A percentile compares a stretch with the other conserved stretches of the same genome.
Conservation (phyloP, 2,797 vertebrate genomes). For the Lepidocolaptes lacrymiger region DNA sequence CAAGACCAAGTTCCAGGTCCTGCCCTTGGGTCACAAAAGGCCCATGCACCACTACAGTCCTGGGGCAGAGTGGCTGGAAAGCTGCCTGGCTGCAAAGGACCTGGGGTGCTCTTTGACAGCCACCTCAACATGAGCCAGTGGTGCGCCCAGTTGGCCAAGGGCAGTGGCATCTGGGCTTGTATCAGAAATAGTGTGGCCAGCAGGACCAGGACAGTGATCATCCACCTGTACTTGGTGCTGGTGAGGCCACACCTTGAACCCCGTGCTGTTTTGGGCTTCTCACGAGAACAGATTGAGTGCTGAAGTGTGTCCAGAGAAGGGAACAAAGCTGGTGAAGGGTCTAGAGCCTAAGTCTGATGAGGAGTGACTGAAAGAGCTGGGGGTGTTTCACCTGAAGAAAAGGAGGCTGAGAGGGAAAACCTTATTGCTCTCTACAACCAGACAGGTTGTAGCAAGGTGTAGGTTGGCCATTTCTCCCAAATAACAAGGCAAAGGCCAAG, state of each 20-base stretch:
- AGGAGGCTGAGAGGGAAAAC: not conserved
- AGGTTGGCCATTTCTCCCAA: not conserved
- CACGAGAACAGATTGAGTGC: not conserved
- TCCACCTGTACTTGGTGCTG: accelerated
- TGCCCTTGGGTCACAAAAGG: not conserved
- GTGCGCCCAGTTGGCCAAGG: not conserved
- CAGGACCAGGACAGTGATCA: not conserved
- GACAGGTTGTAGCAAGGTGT: accelerated
- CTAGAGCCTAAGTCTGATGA: not conserved
- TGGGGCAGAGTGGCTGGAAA: not conserved
- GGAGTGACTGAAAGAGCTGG: not conserved
- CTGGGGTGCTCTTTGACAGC: not conserved
- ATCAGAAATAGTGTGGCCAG: not conserved
- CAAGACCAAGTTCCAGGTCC: not conserved
- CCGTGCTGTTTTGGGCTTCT: too few species aligned
- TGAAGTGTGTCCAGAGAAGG: not conserved
- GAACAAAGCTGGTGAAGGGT: not conserved
- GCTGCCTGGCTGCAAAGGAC: not conserved
- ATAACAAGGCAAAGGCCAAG: not conserved
- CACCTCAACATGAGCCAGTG: not conserved
- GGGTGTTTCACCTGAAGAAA: not conserved
- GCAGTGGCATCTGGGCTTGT: accelerated
- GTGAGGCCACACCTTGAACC: not conserved
- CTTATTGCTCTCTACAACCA: not conserved
- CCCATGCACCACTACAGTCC: not conserved